Evolutionary conservation across 1,140 invertebrate genomes (phyloP).

Genomic region (Philaenus spumarius): DNA sequence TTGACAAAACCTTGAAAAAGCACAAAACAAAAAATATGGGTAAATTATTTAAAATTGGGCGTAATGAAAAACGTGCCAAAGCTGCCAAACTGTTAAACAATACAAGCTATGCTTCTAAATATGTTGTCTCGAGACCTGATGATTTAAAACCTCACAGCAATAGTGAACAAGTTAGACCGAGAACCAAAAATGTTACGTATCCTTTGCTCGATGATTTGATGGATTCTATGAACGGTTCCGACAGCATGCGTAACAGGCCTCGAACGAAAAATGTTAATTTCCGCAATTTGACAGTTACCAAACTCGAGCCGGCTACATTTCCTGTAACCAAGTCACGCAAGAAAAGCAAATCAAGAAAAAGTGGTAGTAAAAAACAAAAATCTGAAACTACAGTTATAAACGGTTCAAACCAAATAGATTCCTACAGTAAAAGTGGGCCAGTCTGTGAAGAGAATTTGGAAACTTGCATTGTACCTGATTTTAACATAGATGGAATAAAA

Average conservation of each 20-base stretch:
- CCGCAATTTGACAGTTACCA: slow-evolving; percentile 45
- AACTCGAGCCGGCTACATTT: slow-evolving; percentile 42
- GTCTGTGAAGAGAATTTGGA: slow-evolving; percentile 24
- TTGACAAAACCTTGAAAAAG: slow-evolving; percentile 21
- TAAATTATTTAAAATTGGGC: slow-evolving; percentile 48
- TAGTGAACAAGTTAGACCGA: slow-evolving; percentile 7
- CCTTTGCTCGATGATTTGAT: slow-evolving; percentile 27
- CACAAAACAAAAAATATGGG: slow-evolving; percentile 46
- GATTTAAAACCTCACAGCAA: slow-evolving; percentile 14
- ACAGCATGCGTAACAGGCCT: slow-evolving; percentile 47
- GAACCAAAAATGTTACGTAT: slow-evolving; percentile 31
- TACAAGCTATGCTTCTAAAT: slow-evolving; percentile 23
- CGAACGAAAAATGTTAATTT: slow-evolving; percentile 57
- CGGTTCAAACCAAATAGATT: slow-evolving; percentile 11
- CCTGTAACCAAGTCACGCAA: slow-evolving; percentile 32
- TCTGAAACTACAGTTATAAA: slow-evolving; percentile 7
- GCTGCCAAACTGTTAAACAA: slow-evolving; percentile 26
- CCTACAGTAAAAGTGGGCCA: slow-evolving; percentile 1
- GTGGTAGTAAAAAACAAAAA: slow-evolving; percentile 12
- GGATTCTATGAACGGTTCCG: slow-evolving; percentile 36
- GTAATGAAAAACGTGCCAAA: slow-evolving; percentile 34
- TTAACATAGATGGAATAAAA: slow-evolving; percentile 24
- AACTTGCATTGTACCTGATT: slow-evolving; percentile 25
- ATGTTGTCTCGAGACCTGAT: slow-evolving; percentile 32
- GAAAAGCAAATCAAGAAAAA: slow-evolving; percentile 10